phyloP scores from a whole-genome alignment of 2,797 vertebrate species.

The Anableps anableps region DNA sequence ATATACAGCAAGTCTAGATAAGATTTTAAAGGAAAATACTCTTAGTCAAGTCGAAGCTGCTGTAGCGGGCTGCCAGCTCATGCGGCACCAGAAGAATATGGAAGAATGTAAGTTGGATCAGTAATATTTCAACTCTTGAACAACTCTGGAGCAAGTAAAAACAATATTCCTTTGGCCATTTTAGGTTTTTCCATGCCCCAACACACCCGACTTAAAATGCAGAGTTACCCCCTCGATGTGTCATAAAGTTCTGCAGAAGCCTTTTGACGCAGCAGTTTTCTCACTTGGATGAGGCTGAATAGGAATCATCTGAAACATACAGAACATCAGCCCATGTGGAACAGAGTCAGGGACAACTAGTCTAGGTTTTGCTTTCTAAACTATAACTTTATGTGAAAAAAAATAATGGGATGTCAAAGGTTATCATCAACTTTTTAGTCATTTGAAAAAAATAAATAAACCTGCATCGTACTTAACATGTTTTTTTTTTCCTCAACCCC shows the following conservation, averaged over 20 bases:
- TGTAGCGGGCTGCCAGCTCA: no score
- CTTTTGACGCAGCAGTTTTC: not conserved
- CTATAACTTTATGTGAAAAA: not conserved
- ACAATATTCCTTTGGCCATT: not conserved
- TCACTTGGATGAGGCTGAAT: not conserved
- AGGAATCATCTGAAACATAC: not conserved
- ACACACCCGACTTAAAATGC: no score
- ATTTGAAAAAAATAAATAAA: not conserved
- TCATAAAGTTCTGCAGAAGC: no score
- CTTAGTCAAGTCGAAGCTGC: no score
- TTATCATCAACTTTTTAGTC: not conserved
- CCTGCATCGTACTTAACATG: not conserved
- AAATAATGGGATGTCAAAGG: not conserved
- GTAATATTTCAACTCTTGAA: not conserved
- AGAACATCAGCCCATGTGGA: not conserved
- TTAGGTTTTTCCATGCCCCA: no score
- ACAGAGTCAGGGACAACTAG: not conserved
- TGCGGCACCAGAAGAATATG: no score
- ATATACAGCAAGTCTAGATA: no score
- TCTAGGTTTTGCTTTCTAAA: not conserved
- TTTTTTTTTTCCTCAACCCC: constrained; percentile 10
- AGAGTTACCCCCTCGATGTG: no score
- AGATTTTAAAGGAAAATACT: not conserved
- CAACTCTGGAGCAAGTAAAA: not conserved
- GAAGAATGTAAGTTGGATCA: not conserved